phyloP scores from a whole-genome alignment of 2,113 vertebrate genomes.

The Cercocebus atys region DNA sequence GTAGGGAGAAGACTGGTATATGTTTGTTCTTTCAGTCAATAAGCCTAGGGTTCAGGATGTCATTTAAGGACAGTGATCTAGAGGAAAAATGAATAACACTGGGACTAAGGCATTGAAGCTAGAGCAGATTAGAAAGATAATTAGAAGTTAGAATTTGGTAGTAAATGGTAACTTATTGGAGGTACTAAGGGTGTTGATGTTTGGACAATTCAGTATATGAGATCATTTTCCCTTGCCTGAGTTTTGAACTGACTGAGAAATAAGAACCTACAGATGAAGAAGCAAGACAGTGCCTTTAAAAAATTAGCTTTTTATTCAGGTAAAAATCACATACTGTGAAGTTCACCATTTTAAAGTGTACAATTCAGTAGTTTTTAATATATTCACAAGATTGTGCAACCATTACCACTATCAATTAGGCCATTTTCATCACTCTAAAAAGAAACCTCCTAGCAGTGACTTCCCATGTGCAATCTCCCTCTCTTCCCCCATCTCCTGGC shows the following conservation, averaged over 20 bases:
- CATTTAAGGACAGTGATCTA: neutral
- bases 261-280: conserved; percentile 1
- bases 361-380: neutral
- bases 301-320: neutral
- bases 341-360: conserved; percentile 21
- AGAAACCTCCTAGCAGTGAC: neutral
- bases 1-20: neutral
- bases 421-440: neutral
- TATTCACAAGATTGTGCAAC: neutral
- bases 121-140: neutral
- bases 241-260: neutral
- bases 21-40: neutral
- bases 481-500: neutral
- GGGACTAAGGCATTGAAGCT: neutral
- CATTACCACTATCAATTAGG: neutral
- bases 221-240: neutral
- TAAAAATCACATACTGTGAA: neutral
- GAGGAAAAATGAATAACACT: conserved; percentile 44
- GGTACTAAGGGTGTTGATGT: neutral
- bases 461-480: neutral
- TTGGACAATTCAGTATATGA: neutral
- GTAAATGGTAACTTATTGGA: neutral
- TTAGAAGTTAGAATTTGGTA: neutral
- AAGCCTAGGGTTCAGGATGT: neutral
- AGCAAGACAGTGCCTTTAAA: neutral